Evolutionary conservation across 2,888 invertebrate species (phyloP).

Genomic region (Argyra leucocephala): DNA sequence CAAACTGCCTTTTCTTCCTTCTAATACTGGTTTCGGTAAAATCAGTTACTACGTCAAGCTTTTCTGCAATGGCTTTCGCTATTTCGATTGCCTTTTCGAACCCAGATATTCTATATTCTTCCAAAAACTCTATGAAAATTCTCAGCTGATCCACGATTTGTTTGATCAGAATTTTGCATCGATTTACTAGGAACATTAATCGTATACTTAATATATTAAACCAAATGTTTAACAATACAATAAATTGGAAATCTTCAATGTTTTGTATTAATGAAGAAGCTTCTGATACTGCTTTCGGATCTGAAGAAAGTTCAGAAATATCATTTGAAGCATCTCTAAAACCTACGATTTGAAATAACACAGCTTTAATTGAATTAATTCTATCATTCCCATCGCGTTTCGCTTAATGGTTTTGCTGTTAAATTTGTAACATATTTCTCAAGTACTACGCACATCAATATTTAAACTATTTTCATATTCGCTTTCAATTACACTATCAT

Average conservation of each 20-base stretch:
- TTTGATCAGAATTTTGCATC: constrained; percentile 10
- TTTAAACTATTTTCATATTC: too few species aligned
- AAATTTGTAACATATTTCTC: constrained; percentile 12
- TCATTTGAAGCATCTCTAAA: constrained; percentile 10
- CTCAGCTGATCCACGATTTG: constrained; percentile 9
- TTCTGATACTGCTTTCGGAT: constrained; percentile 12
- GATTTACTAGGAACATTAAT: constrained; percentile 9
- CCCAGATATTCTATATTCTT: constrained; percentile 11
- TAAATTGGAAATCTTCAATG: constrained; percentile 12
- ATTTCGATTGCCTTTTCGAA: constrained; percentile 9
- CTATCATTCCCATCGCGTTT: constrained; percentile 13
- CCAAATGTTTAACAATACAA: too few species aligned
- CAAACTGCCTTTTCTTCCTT: too few species aligned
- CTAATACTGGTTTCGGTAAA: constrained; percentile 7
- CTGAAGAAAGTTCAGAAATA: constrained; percentile 14
- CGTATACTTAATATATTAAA: too few species aligned
- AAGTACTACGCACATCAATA: constrained; percentile 10
- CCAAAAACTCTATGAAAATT: constrained; percentile 2
- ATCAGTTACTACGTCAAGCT: constrained; percentile 8
- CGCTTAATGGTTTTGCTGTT: constrained; percentile 13
- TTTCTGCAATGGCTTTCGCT: constrained; percentile 2
- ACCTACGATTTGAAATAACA: constrained; percentile 11
- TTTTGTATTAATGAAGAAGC: constrained; percentile 10
- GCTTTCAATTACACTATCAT: too few species aligned
- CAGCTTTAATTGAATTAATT: constrained; percentile 10